phyloP scores from a whole-genome alignment of 2,888 invertebrate genomes.

The Sphecodes monilicornis region DNA sequence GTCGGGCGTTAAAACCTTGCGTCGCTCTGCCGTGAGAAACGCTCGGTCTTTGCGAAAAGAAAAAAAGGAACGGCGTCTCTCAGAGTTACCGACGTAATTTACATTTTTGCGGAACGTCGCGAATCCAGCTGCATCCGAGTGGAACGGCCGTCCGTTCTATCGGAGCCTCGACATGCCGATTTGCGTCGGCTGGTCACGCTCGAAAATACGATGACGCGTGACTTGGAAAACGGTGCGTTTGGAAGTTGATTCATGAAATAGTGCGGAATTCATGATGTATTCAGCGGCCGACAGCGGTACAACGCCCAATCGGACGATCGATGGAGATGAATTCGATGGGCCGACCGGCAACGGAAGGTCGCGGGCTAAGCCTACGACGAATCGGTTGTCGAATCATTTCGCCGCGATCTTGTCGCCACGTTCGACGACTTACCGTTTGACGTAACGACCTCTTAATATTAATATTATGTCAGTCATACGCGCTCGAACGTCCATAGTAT shows the following conservation, averaged over 20 bases:
- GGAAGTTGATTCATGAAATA: conserved; percentile 67
- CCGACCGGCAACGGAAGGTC: not conserved
- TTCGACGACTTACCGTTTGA: conserved; percentile 65
- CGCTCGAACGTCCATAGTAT: conserved; percentile 44
- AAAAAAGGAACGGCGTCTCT: not conserved
- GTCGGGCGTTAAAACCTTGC: too few relatives aligned
- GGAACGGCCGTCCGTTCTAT: conserved; percentile 54
- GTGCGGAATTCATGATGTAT: conserved; percentile 49
- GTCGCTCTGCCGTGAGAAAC: conserved; percentile 15
- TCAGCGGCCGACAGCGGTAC: conserved; percentile 50
- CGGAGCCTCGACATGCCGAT: conserved; percentile 46
- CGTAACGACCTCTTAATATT: conserved; percentile 71
- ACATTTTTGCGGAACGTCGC: conserved; percentile 48
- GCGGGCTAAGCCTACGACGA: not conserved
- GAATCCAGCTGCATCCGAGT: conserved; percentile 59
- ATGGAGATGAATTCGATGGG: conserved; percentile 25
- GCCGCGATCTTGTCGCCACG: conserved; percentile 2
- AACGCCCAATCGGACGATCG: conserved; percentile 24
- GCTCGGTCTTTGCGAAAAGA: not conserved
- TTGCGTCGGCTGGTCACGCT: conserved; percentile 68
- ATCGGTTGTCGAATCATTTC: not conserved
- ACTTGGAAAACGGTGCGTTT: conserved; percentile 67
- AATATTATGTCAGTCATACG: conserved; percentile 73
- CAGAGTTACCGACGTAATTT: conserved; percentile 31
- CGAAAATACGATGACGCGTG: conserved; percentile 70